Percentiles rank a stretch among this genome's conserved stretches.
Evolutionary conservation across 2,113 vertebrate species (phyloP).

Genomic region (Crotalus helleri): DNA sequence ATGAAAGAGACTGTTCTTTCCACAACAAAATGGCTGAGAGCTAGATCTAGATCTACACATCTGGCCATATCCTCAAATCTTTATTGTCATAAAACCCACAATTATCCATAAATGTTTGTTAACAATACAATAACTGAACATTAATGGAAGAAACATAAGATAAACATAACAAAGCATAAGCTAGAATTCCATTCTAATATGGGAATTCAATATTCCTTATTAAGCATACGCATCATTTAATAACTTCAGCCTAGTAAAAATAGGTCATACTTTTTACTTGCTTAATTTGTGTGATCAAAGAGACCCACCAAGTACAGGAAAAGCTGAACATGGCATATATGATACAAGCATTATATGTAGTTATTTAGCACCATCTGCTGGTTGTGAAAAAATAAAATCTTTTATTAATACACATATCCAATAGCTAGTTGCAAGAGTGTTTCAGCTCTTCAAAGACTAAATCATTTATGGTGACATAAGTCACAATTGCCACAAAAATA

Average conservation of each 20-base stretch:
- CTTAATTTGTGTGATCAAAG: not conserved
- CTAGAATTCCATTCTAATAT: not conserved
- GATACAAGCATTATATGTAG: slow-evolving; percentile 8
- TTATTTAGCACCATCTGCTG: slow-evolving; percentile 71
- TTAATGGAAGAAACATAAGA: not conserved
- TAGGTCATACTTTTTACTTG: not conserved
- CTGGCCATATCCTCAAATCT: not conserved
- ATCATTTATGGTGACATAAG: not conserved
- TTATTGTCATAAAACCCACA: not conserved
- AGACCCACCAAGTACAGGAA: not conserved
- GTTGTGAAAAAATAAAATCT: slow-evolving; percentile 10
- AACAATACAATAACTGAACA: not conserved
- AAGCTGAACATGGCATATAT: not conserved
- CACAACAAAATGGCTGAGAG: not conserved
- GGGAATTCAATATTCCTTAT: not conserved
- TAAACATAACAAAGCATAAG: not conserved
- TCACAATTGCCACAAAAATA: not conserved
- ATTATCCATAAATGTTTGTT: not conserved
- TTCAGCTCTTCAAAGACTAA: not conserved
- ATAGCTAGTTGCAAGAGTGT: not conserved
- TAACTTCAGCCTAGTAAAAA: not conserved
- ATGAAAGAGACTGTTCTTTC: not conserved
- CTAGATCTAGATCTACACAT: not conserved
- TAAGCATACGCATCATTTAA: not conserved
- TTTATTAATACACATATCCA: not conserved